These are phyloP conservation scores for Acrobasis consociella DNA, from an alignment of 2,888 invertebrate species.

Conservation along the genomic window DNA sequence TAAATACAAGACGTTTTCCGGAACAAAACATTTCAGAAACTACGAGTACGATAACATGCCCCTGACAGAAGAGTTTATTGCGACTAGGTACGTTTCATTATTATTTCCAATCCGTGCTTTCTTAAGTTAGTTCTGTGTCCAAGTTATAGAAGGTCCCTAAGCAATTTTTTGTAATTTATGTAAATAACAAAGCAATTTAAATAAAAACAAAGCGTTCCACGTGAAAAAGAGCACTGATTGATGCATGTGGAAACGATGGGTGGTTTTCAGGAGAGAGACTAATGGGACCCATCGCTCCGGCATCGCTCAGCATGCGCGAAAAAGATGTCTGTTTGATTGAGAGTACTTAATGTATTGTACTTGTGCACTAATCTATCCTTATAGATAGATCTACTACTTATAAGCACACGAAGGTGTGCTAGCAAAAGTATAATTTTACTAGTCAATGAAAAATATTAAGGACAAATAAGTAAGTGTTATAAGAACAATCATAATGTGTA, in stretches of 20 bases:
- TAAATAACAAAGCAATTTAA: too few relatives aligned
- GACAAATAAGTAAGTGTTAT: too few relatives aligned
- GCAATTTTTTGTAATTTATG: neutral
- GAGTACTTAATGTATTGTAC: neutral
- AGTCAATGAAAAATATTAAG: too few relatives aligned
- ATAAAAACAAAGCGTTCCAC: neutral
- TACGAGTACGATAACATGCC: neutral
- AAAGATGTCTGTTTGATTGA: conserved; percentile 4
- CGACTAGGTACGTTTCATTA: neutral
- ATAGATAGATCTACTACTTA: too few relatives aligned
- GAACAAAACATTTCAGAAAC: neutral
- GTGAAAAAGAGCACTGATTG: conserved; percentile 11
- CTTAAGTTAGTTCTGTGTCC: too few relatives aligned
- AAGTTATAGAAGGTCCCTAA: too few relatives aligned
- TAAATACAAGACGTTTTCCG: conserved; percentile 26
- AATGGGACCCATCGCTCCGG: neutral
- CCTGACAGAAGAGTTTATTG: neutral
- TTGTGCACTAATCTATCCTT: neutral
- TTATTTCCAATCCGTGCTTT: too few relatives aligned
- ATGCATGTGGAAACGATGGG: conserved; percentile 12
- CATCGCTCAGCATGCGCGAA: neutral
- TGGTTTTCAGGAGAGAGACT: conserved; percentile 12
- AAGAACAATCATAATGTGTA: too few relatives aligned
- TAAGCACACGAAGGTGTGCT: too few relatives aligned
- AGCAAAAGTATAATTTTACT: too few relatives aligned